Base-by-base conservation (phyloP, 1,140 invertebrate species). In the Drosophila asahinai region DNA sequence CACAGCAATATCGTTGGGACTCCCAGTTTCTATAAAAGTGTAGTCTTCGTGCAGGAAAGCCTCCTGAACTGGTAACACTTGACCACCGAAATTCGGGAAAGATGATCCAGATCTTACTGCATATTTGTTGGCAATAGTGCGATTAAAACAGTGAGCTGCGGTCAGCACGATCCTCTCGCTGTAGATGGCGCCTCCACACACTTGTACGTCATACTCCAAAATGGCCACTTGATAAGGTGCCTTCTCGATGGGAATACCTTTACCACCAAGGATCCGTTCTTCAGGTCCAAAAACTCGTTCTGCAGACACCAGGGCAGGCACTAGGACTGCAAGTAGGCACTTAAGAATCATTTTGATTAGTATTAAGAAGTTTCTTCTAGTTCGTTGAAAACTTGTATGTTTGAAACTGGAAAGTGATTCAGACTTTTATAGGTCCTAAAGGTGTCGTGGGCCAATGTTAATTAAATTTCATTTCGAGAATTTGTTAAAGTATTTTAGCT, bases 161-260 rank as follows among this genome's bases (percentile, higher is more conserved):
- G 71, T 74, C 9, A 76, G 9, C 14, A 77, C 17, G 22, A 72
- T 52, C 17, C 36, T 17, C 2, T 19, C 14, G 17, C 45, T 77
- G 40, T 48, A 65, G 6, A 77, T 60, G 25, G 54, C 17, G 4
- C 60, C 74, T 36, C 67, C 54, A 19, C 74, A 77, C 0, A 0
- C 0, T 2, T 19, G 27, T 5, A 17, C n/a, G 3, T 11, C 36
- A 17, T 43, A 5, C 17, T 3, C 0, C 2, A 27, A 27, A 43
- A 59, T 4, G 11, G 15, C 61, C 11, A 72, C 73, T 27, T 64
- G 66, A 7, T 33, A 76, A 2, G 67, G 47, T 14, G 47, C 12
- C 0, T 11, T 0, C 5, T 60, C 25, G 1, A 60, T 74, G 2
- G 8, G 1, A 1, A 22, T 6, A n/a, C 7, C n/a, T 0, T 1